A percentile compares a stretch with the other conserved stretches of the same genome.
These are phyloP conservation scores for Drosophila murphyi DNA, from an alignment of 1,140 invertebrate species.

Conservation along the genomic window DNA sequence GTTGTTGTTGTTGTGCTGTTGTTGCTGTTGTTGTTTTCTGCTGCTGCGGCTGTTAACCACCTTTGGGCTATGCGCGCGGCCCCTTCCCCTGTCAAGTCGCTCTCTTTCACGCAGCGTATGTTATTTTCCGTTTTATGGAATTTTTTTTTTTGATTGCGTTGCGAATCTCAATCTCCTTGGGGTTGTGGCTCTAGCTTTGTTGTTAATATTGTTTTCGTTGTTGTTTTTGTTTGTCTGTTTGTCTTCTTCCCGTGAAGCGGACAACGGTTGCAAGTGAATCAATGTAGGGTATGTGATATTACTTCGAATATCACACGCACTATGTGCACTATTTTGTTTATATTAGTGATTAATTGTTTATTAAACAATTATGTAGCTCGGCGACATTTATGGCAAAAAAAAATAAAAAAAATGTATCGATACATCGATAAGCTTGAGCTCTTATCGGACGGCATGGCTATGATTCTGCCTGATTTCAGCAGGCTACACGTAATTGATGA, in stretches of 20 bases:
- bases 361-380: constrained; percentile 75
- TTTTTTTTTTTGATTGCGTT: constrained; percentile 72
- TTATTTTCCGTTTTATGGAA: constrained; percentile 67
- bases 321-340: constrained; percentile 70
- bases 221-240: constrained; percentile 29
- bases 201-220: constrained; percentile 51
- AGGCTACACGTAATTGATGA: neutral
- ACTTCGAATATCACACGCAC: constrained; percentile 37
- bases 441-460: constrained; percentile 15
- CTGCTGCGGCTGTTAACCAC: constrained; percentile 53
- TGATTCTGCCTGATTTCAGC: constrained; percentile 4
- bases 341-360: constrained; percentile 81
- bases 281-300: constrained; percentile 20
- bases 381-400: constrained; percentile 44
- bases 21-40: constrained; percentile 34
- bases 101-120: constrained; percentile 59
- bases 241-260: constrained; percentile 2
- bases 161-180: constrained; percentile 68
- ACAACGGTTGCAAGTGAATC: constrained; percentile 7
- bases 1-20: constrained; percentile 40
- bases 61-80: constrained; percentile 55
- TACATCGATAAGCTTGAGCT: constrained; percentile 34
- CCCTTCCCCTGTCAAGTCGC: constrained; percentile 18
- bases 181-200: constrained; percentile 47
- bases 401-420: constrained; percentile 38